These are phyloP conservation scores for Oedothorax gibbosus DNA, from an alignment of 1,140 invertebrate species.

Conservation along the genomic window DNA sequence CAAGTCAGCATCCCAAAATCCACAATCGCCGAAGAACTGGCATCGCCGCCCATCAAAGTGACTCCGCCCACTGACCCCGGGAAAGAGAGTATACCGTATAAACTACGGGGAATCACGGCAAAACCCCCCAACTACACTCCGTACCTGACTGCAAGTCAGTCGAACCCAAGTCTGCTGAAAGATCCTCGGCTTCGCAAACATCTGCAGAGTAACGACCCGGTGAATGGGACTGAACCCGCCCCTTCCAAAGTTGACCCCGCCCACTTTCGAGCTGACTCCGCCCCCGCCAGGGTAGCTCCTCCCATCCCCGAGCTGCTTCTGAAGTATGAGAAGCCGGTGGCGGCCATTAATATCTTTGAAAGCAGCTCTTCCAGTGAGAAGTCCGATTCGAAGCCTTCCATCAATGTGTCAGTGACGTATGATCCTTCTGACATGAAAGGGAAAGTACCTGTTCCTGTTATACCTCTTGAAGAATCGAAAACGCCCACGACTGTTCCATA, in stretches of 20 bases:
- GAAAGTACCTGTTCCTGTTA: background rate
- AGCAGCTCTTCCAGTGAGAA: background rate
- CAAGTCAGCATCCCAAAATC: background rate
- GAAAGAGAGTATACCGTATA: slow-evolving; percentile 56
- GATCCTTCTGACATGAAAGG: background rate
- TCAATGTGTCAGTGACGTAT: background rate
- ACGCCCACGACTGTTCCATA: background rate
- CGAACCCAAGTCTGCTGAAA: slow-evolving; percentile 59
- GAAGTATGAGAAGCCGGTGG: slow-evolving; percentile 4
- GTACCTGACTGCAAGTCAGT: slow-evolving; percentile 49
- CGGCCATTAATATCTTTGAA: slow-evolving; percentile 41
- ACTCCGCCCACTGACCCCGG: background rate
- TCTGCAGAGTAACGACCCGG: slow-evolving; percentile 17
- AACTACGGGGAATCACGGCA: slow-evolving; percentile 34
- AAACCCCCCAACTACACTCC: slow-evolving; percentile 60
- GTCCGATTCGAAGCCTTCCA: background rate
- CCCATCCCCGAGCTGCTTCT: slow-evolving; percentile 28
- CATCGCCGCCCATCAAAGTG: background rate
- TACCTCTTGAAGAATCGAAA: background rate
- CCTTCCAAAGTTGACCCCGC: background rate
- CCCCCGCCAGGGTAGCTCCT: slow-evolving; percentile 23
- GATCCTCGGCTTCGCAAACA: slow-evolving; percentile 63
- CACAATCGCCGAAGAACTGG: background rate
- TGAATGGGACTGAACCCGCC: slow-evolving; percentile 16
- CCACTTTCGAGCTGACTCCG: background rate